Percentiles rank a stretch among this genome's conserved stretches.
Evolutionary conservation across 1,140 invertebrate species (phyloP).

Genomic region (Dendroctonus valens): DNA sequence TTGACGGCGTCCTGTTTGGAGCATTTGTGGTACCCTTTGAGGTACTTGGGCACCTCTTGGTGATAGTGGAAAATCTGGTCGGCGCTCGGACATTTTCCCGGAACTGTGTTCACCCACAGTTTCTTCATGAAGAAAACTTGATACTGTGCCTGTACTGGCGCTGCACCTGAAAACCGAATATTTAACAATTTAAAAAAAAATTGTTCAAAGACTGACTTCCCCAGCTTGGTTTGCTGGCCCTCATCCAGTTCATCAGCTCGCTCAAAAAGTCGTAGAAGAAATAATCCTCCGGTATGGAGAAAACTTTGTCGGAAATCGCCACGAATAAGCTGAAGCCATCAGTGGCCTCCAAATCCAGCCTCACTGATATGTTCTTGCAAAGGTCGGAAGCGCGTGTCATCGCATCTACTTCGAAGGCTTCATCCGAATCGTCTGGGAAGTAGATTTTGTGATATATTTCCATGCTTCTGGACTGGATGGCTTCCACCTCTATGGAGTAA

Average conservation of each 20-base stretch:
- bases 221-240: slow-evolving; percentile 71
- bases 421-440: slow-evolving; percentile 91
- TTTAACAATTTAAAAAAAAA: slow-evolving; percentile 2
- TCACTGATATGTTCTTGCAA: slow-evolving; percentile 75
- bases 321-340: slow-evolving; percentile 92
- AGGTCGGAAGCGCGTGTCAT: slow-evolving; percentile 82
- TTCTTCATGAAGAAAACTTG: slow-evolving; percentile 97
- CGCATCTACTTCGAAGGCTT: slow-evolving; percentile 76
- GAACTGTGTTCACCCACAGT: slow-evolving; percentile 87
- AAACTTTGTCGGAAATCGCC: slow-evolving; percentile 89
- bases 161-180: slow-evolving; percentile 45
- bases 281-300: slow-evolving; percentile 87
- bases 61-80: slow-evolving; percentile 95
- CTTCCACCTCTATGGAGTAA: slow-evolving; percentile 91
- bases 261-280: slow-evolving; percentile 96
- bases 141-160: slow-evolving; percentile 77
- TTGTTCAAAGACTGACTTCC: slow-evolving; percentile 58
- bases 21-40: slow-evolving; percentile 85
- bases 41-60: slow-evolving; percentile 90
- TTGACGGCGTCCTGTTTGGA: slow-evolving; percentile 75
- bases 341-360: slow-evolving; percentile 69
- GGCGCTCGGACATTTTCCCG: slow-evolving; percentile 83
- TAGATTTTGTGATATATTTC: slow-evolving; percentile 93
- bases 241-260: slow-evolving; percentile 84
- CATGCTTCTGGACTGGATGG: slow-evolving; percentile 89